Percentiles rank a stretch among this genome's conserved stretches.
Evolutionary conservation across 1,140 invertebrate genomes (phyloP).

Genomic region (Chelonus insularis): DNA sequence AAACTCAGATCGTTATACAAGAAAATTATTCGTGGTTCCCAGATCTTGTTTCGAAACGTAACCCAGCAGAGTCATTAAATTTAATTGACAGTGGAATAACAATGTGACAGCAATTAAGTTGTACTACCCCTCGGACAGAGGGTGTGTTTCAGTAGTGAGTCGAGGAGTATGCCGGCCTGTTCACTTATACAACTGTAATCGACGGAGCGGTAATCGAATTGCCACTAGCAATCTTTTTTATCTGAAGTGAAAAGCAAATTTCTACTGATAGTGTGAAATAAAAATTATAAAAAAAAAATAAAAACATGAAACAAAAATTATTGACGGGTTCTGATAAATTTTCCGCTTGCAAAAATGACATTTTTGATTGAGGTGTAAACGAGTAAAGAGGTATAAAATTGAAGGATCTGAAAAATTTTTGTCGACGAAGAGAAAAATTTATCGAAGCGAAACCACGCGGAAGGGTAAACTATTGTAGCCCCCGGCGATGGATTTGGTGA

Average conservation of each 20-base stretch:
- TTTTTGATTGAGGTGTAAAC: constrained; percentile 17
- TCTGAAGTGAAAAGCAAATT: neutral
- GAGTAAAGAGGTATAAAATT: constrained; percentile 9
- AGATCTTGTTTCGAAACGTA: constrained; percentile 3
- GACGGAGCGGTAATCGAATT: constrained; percentile 2
- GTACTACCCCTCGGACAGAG: constrained; percentile 10
- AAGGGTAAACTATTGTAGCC: constrained; percentile 11
- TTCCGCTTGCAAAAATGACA: neutral
- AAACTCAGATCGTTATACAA: constrained; percentile 2
- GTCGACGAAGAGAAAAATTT: constrained; percentile 26
- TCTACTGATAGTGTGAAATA: neutral
- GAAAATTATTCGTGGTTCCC: neutral
- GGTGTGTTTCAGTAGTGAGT: constrained; percentile 19
- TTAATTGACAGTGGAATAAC: constrained; percentile 51
- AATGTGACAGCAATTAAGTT: constrained; percentile 39
- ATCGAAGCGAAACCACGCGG: constrained; percentile 12
- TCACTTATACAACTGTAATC: neutral
- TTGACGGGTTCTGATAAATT: too few species aligned
- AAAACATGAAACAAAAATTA: neutral
- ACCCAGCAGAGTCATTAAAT: constrained; percentile 35
- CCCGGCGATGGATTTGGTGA: constrained; percentile 47
- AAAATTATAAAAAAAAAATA: neutral
- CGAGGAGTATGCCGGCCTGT: constrained; percentile 11
- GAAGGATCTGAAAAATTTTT: constrained; percentile 17
- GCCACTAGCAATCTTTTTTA: neutral